phyloP scores from a whole-genome alignment of 2,113 vertebrate species.

The Melanotaenia duboulayi region DNA sequence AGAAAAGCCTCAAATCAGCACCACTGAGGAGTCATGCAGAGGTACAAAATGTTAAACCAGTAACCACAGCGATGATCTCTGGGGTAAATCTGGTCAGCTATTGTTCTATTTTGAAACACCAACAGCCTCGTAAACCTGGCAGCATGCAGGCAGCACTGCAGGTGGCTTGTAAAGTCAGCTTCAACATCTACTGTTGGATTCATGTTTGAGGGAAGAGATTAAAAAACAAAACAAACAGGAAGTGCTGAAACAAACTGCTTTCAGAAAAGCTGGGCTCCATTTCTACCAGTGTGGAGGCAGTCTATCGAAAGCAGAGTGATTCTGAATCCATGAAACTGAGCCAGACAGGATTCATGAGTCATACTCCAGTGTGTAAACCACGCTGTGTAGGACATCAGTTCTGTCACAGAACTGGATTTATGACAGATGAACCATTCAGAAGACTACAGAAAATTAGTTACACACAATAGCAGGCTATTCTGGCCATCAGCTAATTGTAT shows the following conservation, averaged over 20 bases:
- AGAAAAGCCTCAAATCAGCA: background rate
- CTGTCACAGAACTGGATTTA: constrained; percentile 45
- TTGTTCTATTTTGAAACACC: constrained; percentile 57
- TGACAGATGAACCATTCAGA: constrained; percentile 51
- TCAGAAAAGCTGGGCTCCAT: constrained; percentile 39
- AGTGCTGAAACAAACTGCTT: constrained; percentile 44
- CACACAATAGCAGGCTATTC: constrained; percentile 51
- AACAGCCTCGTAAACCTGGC: constrained; percentile 50
- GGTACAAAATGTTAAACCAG: constrained; percentile 19
- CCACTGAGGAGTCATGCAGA: background rate
- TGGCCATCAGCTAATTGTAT: constrained; percentile 67
- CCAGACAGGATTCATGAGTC: constrained; percentile 50
- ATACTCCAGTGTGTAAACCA: constrained; percentile 29
- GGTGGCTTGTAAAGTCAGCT: constrained; percentile 62
- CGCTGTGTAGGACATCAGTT: constrained; percentile 33
- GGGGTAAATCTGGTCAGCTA: constrained; percentile 50
- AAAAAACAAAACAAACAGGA: constrained; percentile 16
- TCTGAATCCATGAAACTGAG: constrained; percentile 45
- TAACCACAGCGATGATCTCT: constrained; percentile 24
- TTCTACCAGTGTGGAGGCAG: constrained; percentile 35
- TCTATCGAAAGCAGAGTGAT: constrained; percentile 33
- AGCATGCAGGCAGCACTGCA: constrained; percentile 51
- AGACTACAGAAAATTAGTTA: constrained; percentile 32
- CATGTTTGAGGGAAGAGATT: background rate
- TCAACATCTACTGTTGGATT: constrained; percentile 56